Evolutionary conservation across 1,140 invertebrate genomes (phyloP).

Genomic region (Conus ventricosus): DNA sequence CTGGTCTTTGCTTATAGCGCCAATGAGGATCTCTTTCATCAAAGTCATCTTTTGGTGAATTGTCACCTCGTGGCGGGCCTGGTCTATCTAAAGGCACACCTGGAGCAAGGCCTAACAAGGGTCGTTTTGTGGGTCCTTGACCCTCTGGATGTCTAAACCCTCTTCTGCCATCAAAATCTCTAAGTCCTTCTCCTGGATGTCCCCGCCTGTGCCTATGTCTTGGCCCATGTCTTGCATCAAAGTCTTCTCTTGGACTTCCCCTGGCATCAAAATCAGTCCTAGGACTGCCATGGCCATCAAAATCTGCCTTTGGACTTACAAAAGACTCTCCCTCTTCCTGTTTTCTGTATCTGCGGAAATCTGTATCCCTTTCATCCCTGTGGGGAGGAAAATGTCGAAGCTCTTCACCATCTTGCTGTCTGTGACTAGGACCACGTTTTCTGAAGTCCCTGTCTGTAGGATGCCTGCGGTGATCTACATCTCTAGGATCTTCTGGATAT

Average conservation of each 20-base stretch:
- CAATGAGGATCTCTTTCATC: slow-evolving; percentile 33
- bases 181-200: slow-evolving; percentile 1
- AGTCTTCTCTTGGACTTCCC: slow-evolving; percentile 13
- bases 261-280: slow-evolving; percentile 40
- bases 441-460: slow-evolving; percentile 25
- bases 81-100: slow-evolving; percentile 31
- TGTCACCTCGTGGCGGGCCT: not conserved
- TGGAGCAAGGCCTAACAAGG: not conserved
- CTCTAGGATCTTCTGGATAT: not conserved
- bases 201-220: slow-evolving; percentile 6
- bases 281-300: slow-evolving; percentile 18
- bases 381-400: slow-evolving; percentile 11
- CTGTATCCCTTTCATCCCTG: slow-evolving; percentile 18
- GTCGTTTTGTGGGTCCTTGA: slow-evolving; percentile 30
- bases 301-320: slow-evolving; percentile 20
- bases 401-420: slow-evolving; percentile 5
- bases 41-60: not conserved
- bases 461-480: slow-evolving; percentile 23
- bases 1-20: not conserved
- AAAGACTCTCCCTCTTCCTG: not conserved
- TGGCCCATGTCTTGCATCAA: slow-evolving; percentile 21
- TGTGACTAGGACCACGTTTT: slow-evolving; percentile 2
- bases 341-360: slow-evolving; percentile 22
- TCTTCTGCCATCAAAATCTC: slow-evolving; percentile 28
- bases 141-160: slow-evolving; percentile 5